These are phyloP conservation scores for Cyanistes caeruleus DNA, from an alignment of 2,113 vertebrate species.

Conservation along the genomic window DNA sequence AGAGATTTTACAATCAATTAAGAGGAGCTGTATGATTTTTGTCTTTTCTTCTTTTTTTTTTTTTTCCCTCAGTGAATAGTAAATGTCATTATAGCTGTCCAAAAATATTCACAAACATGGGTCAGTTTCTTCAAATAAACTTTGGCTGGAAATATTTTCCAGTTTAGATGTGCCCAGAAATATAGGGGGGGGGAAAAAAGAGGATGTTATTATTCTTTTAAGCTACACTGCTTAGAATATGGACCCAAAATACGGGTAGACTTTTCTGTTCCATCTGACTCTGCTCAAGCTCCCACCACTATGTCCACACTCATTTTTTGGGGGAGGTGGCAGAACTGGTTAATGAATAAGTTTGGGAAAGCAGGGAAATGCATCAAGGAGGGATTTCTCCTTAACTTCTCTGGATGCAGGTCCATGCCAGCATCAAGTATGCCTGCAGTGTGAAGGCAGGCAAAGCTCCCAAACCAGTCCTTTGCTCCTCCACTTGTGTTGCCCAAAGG, in stretches of 20 bases:
- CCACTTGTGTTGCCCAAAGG: background rate
- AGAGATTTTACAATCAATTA: conserved; percentile 22
- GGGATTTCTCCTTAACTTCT: background rate
- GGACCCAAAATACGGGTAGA: background rate
- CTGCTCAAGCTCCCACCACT: background rate
- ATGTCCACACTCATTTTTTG: background rate
- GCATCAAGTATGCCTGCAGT: background rate
- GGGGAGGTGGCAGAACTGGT: rapidly evolving
- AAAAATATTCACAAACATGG: conserved; percentile 41
- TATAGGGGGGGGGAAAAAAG: rapidly evolving
- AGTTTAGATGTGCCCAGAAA: background rate
- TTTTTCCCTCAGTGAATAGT: background rate
- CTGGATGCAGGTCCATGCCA: background rate
- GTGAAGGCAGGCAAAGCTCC: background rate
- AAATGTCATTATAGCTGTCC: conserved; percentile 29
- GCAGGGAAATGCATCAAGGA: background rate
- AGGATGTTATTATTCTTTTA: background rate
- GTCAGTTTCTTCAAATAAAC: conserved; percentile 37
- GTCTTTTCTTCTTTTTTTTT: too few relatives aligned
- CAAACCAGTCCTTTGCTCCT: background rate
- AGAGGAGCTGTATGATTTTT: background rate
- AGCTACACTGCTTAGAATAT: background rate
- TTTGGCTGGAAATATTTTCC: conserved; percentile 30
- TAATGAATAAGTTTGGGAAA: background rate
- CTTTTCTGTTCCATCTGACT: background rate